These are phyloP conservation scores for Stenchaetothrips biformis DNA, from an alignment of 2,888 invertebrate genomes.

Conservation along the genomic window DNA sequence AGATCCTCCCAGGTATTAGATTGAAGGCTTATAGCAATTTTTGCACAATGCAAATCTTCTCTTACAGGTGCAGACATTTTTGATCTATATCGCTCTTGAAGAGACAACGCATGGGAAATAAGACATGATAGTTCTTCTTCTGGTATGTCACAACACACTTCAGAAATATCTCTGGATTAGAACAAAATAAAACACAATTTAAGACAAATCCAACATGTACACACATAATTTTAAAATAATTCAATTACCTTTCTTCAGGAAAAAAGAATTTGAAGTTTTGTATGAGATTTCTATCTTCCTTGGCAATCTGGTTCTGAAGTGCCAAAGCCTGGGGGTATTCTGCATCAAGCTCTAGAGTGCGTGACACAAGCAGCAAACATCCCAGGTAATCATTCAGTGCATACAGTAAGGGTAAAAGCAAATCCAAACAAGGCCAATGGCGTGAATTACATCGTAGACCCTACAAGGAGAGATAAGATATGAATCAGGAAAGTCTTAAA, in stretches of 20 bases:
- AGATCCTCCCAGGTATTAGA: background rate
- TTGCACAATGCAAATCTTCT: constrained; percentile 35
- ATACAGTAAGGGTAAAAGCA: constrained; percentile 68
- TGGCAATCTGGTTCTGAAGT: constrained; percentile 67
- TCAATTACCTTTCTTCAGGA: constrained; percentile 45
- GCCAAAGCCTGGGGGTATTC: constrained; percentile 70
- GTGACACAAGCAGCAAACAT: constrained; percentile 69
- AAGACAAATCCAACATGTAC: background rate
- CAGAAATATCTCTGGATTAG: background rate
- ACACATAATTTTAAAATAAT: constrained; percentile 31
- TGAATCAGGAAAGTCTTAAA: constrained; percentile 7
- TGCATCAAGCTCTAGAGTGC: constrained; percentile 65
- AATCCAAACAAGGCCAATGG: constrained; percentile 88
- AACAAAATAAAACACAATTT: background rate
- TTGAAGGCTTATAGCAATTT: background rate
- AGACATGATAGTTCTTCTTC: background rate
- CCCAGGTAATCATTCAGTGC: constrained; percentile 70
- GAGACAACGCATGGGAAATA: background rate
- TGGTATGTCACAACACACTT: background rate
- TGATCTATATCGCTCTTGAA: background rate
- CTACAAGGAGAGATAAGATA: constrained; percentile 44
- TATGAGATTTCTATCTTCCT: constrained; percentile 61
- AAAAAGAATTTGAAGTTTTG: constrained; percentile 62
- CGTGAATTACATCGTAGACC: constrained; percentile 70
- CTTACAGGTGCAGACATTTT: constrained; percentile 34